These are phyloP conservation scores for Pampusana beccarii DNA, from an alignment of 2,113 vertebrate species.

Conservation along the genomic window DNA sequence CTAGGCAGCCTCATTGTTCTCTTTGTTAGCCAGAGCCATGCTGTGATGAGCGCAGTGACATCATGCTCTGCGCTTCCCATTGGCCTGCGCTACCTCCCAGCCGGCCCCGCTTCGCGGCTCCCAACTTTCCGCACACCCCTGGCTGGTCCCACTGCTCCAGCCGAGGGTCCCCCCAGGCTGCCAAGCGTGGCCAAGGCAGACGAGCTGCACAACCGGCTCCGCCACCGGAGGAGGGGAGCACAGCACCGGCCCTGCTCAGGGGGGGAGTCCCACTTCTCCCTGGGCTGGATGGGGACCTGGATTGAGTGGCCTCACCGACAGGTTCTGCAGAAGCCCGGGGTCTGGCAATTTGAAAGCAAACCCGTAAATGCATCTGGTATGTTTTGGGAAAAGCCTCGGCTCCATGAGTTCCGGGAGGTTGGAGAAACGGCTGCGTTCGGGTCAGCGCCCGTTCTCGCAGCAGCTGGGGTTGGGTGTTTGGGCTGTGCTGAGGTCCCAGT, in stretches of 20 bases:
- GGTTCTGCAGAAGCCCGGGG: not conserved
- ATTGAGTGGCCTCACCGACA: rapidly evolving
- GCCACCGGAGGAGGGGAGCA: not conserved
- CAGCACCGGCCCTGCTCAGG: not conserved
- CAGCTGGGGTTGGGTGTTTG: not conserved
- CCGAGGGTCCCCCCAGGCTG: not conserved
- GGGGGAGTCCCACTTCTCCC: not conserved
- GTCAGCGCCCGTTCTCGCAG: not conserved
- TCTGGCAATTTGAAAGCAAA: no score
- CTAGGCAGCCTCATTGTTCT: slow-evolving; percentile 86
- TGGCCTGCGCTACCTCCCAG: slow-evolving; percentile 74
- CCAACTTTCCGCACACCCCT: slow-evolving; percentile 56
- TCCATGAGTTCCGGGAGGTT: rapidly evolving
- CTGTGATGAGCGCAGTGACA: slow-evolving; percentile 90
- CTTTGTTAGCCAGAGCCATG: slow-evolving; percentile 96
- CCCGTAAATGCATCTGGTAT: no score
- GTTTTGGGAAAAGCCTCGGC: rapidly evolving
- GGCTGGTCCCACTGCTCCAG: not conserved
- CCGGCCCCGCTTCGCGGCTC: slow-evolving; percentile 46
- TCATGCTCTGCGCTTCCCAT: slow-evolving; percentile 86
- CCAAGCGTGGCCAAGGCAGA: rapidly evolving
- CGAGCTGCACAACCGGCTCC: rapidly evolving
- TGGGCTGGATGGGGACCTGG: not conserved
- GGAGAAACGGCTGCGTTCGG: not conserved
- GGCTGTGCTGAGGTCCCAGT: rapidly evolving